Conservation (phyloP, 2,888 invertebrate species). For the Melipona bicolor region DNA sequence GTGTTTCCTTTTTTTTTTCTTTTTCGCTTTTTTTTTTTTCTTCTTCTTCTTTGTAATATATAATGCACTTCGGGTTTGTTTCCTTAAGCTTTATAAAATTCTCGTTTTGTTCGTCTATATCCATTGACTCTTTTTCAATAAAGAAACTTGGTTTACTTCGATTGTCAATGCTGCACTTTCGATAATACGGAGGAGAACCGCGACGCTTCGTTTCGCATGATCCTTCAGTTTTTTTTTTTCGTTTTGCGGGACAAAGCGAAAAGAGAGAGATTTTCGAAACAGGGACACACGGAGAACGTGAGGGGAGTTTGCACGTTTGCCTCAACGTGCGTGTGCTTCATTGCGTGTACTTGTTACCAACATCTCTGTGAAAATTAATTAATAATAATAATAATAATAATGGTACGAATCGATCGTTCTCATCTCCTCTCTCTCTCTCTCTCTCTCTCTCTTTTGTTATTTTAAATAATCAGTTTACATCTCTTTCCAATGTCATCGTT, state of each 20-base stretch:
- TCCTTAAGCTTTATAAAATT: slow-evolving; percentile 70
- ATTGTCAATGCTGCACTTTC: slow-evolving; percentile 84
- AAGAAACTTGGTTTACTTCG: slow-evolving; percentile 78
- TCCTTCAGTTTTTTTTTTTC: slow-evolving; percentile 18
- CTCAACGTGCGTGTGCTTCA: not conserved
- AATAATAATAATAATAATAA: slow-evolving; percentile 21
- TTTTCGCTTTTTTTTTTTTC: too few species aligned
- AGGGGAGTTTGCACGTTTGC: not conserved
- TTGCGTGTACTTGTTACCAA: not conserved
- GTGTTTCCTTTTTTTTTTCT: slow-evolving; percentile 7
- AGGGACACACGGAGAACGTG: slow-evolving; percentile 19
- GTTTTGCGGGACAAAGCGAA: slow-evolving; percentile 28
- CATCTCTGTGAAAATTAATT: slow-evolving; percentile 23
- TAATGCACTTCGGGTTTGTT: slow-evolving; percentile 71
- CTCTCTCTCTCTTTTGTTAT: slow-evolving; percentile 15
- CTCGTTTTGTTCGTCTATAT: slow-evolving; percentile 29
- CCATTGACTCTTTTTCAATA: slow-evolving; percentile 61
- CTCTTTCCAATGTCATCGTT: too few species aligned
- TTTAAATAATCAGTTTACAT: slow-evolving; percentile 6
- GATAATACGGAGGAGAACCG: slow-evolving; percentile 62
- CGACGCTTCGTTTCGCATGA: slow-evolving; percentile 46
- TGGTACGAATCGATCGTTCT: slow-evolving; percentile 17
- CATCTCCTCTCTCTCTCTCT: not conserved
- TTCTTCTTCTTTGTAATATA: slow-evolving; percentile 37
- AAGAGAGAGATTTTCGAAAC: slow-evolving; percentile 21